Base-by-base conservation (phyloP, 1,140 invertebrate species). In the Drosophila albomicans region DNA sequence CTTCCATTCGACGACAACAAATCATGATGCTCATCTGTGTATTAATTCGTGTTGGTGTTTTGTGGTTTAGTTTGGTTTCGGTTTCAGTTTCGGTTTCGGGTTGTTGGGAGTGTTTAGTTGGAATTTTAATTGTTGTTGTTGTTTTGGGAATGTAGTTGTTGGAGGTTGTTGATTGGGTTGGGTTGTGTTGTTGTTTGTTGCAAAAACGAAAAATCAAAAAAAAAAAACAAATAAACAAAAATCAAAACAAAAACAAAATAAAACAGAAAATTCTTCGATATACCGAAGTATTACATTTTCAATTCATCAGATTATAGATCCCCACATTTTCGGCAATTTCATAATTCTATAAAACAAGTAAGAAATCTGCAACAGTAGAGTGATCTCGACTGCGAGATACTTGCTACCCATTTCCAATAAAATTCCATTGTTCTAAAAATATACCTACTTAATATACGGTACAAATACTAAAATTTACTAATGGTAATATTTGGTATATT, bases 1-100 rank as follows among this genome's bases (percentile, higher is more conserved):
- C 93, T 81, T 75, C 92, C 94, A 77, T 93, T 90, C 58, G 93
- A 93, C 71, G 94, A 91, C 71, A 91, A 75, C 49, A 85, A 72
- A 76, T 80, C 81, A 63, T 85, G 74, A 56, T 79, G 84, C 74
- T 89, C 91, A 87, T 92, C 91, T 86, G 79, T 67, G 56, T 64
- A 48, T 65, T 56, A 54, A 38, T 45, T 54, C 13, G 71, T 61
- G 41, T 13, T 67, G n/a, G 68, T 59, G 28, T 38, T 38, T 38
- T 38, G 35, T 38, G 35, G 35, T 8, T 35, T 8, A 5, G 32
- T 32, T 32, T 32, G 28, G 11, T 15, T 67, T 45, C 20, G 13
- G 16, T 8, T 49, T 69, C 16, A 20, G 20, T 20, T 20, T 20
- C 20, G 49, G 32, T 73, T 78, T 58, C 20, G 20, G 20, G 25